A percentile compares a stretch with the other conserved stretches of the same genome.
phyloP scores from a whole-genome alignment of 2,888 invertebrate genomes.

The Zygaena filipendulae region DNA sequence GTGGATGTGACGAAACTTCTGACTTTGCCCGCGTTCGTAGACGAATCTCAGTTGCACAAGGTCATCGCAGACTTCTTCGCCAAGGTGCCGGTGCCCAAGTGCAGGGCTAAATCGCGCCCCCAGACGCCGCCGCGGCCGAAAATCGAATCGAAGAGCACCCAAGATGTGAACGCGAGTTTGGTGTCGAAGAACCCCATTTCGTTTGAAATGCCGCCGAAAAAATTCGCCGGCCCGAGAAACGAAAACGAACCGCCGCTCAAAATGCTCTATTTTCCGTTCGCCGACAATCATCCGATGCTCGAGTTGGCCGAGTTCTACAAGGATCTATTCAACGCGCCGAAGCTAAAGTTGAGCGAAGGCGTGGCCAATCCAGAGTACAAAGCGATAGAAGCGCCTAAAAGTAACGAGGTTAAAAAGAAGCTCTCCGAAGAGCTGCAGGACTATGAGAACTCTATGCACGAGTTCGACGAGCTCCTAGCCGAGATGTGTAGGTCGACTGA shows the following conservation, averaged over 20 bases:
- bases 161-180: constrained; percentile 33
- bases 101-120: constrained; percentile 47
- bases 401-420: constrained; percentile 32
- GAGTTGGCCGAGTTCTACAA: constrained; percentile 84
- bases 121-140: constrained; percentile 21
- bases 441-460: constrained; percentile 78
- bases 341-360: constrained; percentile 43
- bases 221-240: constrained; percentile 47
- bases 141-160: constrained; percentile 40
- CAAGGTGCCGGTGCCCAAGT: constrained; percentile 44
- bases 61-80: constrained; percentile 45
- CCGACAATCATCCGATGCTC: constrained; percentile 74
- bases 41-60: constrained; percentile 42
- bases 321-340: constrained; percentile 80
- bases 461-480: constrained; percentile 81
- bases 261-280: constrained; percentile 81
- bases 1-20: constrained; percentile 78
- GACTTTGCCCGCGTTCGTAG: constrained; percentile 82
- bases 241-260: constrained; percentile 75
- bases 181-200: constrained; percentile 48
- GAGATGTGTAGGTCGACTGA: constrained; percentile 75
- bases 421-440: constrained; percentile 76
- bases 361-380: constrained; percentile 10
- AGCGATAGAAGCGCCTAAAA: constrained; percentile 20
- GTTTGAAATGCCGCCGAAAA: constrained; percentile 50